Percentiles rank a stretch among this genome's conserved stretches.
Conservation (phyloP, 2,113 vertebrate species). For the Hoplias malabaricus region DNA sequence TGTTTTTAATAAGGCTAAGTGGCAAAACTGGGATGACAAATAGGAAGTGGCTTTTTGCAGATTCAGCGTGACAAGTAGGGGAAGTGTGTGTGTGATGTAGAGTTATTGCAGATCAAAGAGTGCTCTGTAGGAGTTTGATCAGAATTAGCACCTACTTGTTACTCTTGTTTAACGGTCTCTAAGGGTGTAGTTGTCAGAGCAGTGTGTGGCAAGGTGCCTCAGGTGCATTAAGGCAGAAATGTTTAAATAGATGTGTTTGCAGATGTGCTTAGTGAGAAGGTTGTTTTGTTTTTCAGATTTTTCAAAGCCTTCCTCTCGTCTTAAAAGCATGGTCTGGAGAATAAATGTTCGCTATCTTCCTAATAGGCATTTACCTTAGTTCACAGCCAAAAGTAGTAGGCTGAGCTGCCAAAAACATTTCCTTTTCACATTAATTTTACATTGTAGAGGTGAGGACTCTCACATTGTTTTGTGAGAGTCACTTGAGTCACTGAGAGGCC, state of each 20-base stretch:
- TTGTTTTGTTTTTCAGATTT: slow-evolving; percentile 1
- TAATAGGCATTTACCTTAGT: neutral
- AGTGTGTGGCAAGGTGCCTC: neutral
- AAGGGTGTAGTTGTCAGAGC: neutral
- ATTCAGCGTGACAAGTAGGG: slow-evolving; percentile 37
- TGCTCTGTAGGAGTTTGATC: slow-evolving; percentile 24
- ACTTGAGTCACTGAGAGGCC: neutral
- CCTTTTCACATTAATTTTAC: slow-evolving; percentile 5
- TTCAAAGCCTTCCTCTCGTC: neutral
- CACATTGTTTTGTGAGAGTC: neutral
- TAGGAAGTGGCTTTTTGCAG: slow-evolving; percentile 26
- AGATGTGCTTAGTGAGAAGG: neutral
- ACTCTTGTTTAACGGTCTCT: slow-evolving; percentile 13
- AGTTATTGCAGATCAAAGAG: slow-evolving; percentile 51
- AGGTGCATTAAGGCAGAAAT: neutral
- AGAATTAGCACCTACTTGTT: slow-evolving; percentile 51
- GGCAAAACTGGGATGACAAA: slow-evolving; percentile 46
- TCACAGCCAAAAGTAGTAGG: neutral
- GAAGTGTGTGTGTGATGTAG: slow-evolving; percentile 18
- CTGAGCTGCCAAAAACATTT: slow-evolving; percentile 11
- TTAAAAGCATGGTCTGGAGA: neutral
- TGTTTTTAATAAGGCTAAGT: slow-evolving; percentile 41
- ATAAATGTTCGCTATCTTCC: neutral
- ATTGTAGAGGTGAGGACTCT: neutral
- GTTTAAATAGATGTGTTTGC: neutral